phyloP scores from a whole-genome alignment of 2,888 invertebrate genomes.

The Chloroclystis v-ata region DNA sequence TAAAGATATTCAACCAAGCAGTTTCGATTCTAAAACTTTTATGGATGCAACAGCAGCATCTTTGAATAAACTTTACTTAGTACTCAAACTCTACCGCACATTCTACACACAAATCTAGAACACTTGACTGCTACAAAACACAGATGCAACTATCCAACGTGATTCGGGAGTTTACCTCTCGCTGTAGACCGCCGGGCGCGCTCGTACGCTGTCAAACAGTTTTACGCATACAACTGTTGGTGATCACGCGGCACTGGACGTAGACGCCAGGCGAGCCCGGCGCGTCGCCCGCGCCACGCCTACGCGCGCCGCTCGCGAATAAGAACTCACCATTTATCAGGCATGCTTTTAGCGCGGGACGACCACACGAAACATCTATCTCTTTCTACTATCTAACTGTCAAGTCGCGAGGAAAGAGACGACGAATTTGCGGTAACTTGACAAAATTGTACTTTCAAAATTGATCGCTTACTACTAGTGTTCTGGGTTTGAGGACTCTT shows the following conservation, averaged over 20 bases:
- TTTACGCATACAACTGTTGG: slow-evolving; percentile 73
- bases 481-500: slow-evolving; percentile 3
- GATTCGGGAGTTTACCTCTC: slow-evolving; percentile 62
- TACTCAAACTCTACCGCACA: background rate
- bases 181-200: slow-evolving; percentile 64
- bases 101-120: too few species aligned
- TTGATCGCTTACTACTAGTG: slow-evolving; percentile 15
- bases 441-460: slow-evolving; percentile 25
- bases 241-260: slow-evolving; percentile 64
- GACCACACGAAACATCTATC: slow-evolving; percentile 30
- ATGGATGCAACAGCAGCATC: too few species aligned
- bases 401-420: slow-evolving; percentile 29
- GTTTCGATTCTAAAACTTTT: too few species aligned
- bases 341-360: slow-evolving; percentile 40
- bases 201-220: slow-evolving; percentile 60
- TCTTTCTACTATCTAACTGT: slow-evolving; percentile 30
- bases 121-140: too few species aligned
- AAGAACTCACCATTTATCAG: slow-evolving; percentile 32
- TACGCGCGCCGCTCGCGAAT: slow-evolving; percentile 52
- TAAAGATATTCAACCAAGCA: too few species aligned
- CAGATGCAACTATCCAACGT: background rate
- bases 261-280: slow-evolving; percentile 55
- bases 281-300: slow-evolving; percentile 57
- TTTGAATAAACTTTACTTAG: too few species aligned
- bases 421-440: slow-evolving; percentile 18